Conservation (phyloP, 2,888 invertebrate genomes). For the Eudiplozoon nipponicum region DNA sequence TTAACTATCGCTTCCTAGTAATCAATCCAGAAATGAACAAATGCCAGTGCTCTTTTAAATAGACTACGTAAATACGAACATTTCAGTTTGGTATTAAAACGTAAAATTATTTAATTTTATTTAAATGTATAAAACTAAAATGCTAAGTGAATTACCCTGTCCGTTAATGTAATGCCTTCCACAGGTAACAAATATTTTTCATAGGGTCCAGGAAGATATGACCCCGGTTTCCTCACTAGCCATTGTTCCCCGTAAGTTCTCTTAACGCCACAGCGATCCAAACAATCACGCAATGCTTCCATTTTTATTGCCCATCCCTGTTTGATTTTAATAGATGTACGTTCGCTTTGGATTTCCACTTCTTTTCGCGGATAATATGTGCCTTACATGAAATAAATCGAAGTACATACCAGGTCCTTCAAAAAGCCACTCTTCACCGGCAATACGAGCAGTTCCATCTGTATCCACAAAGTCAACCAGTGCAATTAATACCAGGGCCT, state of each 20-base stretch:
- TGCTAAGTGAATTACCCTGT: neutral
- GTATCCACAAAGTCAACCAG: constrained; percentile 19
- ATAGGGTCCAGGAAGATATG: constrained; percentile 30
- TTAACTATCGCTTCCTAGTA: too few species aligned
- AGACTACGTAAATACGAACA: too few species aligned
- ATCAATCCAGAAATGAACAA: too few species aligned
- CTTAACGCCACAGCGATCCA: constrained; percentile 22
- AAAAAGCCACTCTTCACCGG: constrained; percentile 22
- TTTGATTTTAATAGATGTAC: constrained; percentile 27
- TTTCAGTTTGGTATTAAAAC: too few species aligned
- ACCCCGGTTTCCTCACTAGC: constrained; percentile 29
- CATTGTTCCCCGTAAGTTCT: constrained; percentile 29
- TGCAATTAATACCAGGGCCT: constrained; percentile 20
- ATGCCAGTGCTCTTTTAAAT: too few species aligned
- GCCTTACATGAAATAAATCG: constrained; percentile 16
- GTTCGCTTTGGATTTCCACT: constrained; percentile 27
- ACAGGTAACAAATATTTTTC: constrained; percentile 27
- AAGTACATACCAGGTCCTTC: constrained; percentile 20
- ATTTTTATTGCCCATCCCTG: constrained; percentile 30
- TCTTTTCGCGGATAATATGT: constrained; percentile 30
- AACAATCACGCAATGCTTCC: constrained; percentile 27
- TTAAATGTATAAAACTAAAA: too few species aligned
- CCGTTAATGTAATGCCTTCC: neutral
- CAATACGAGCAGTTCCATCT: constrained; percentile 17
- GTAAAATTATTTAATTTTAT: too few species aligned